A percentile compares a stretch with the other conserved stretches of the same genome.
phyloP scores from a whole-genome alignment of 2,797 vertebrate species.

The Fistularia commersonii region DNA sequence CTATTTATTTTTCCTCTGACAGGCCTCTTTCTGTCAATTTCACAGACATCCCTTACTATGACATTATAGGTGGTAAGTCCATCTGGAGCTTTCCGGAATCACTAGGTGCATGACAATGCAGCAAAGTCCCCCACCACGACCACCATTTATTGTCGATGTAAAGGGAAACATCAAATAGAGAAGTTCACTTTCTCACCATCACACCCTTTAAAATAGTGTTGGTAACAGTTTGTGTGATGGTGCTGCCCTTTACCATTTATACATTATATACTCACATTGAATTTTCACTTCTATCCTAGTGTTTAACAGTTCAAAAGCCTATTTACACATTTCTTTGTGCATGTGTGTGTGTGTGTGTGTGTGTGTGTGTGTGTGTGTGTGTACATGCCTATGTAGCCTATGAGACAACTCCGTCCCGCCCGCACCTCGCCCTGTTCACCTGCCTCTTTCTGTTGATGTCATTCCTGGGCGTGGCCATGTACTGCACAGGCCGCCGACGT shows the following conservation, averaged over 20 bases:
- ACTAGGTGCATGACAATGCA: constrained; percentile 40
- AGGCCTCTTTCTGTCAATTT: constrained; percentile 68
- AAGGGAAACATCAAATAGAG: too few species aligned
- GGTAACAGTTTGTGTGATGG: neutral
- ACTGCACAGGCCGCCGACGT: constrained; percentile 74
- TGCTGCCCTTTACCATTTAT: neutral
- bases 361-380: neutral
- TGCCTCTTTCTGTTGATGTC: constrained; percentile 81
- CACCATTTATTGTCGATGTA: neutral
- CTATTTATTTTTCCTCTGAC: constrained; percentile 43
- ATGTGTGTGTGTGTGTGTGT: neutral
- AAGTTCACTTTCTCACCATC: neutral
- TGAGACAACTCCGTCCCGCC: constrained; percentile 70
- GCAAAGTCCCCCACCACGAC: neutral
- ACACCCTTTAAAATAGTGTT: neutral
- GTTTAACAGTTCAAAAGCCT: constrained; percentile 14
- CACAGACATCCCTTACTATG: constrained; percentile 79
- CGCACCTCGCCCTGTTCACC: constrained; percentile 79
- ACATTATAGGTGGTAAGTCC: constrained; percentile 80
- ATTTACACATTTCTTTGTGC: constrained; percentile 42
- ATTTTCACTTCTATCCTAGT: too few species aligned
- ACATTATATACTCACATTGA: neutral
- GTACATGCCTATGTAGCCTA: constrained; percentile 60
- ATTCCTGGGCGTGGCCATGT: constrained; percentile 79
- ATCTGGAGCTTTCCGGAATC: constrained; percentile 23